Evolutionary conservation across 2,888 invertebrate species (phyloP), one percentile per base, ranked within the genome.

Genomic region (Lysandra coridon): DNA sequence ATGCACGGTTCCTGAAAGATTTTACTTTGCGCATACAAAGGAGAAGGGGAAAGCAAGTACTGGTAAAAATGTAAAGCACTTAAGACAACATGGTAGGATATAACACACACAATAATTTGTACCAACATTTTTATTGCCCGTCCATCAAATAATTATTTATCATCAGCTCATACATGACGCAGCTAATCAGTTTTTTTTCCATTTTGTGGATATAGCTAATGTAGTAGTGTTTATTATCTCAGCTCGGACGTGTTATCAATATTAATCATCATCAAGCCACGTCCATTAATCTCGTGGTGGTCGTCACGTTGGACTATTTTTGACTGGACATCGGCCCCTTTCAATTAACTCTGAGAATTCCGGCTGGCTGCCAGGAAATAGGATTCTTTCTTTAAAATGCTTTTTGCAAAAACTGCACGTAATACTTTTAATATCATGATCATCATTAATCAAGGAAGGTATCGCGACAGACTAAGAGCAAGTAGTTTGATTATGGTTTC

Each of bases 261-360:
- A 69, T 69, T 14, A 69, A 69, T 69, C 69, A 69, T 69, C 33
- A 69, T 69, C 69, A 69, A 69, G 33, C 33, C 33, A 14, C 12
- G 17, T 69, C 33, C 69, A 69, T 69, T 69, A 69, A 69, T 69
- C 69, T 69, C 14, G 2, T 30, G 69, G 14, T 30, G 64, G 64
- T 64, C 64, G 64, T 69, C 69, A 69, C 69, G 69, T 69, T 37
- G 64, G 12, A 64, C 62, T 64, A 69, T 37, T 69, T 33, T 37
- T 33, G 69, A 69, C 69, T 69, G 69, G 69, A 69, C 69, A 69
- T 69, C 69, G 69, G 69, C 69, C 33, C 33, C 69, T 69, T 69
- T 69, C 69, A 69, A 69, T 69, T 69, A 69, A 69, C 69, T 69
- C 14, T 33, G 33, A 69, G 69, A 69, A 69, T 69, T 69, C 69